Evolutionary conservation across 2,797 vertebrate species (phyloP), one percentile per base, ranked within the genome.

Genomic region (Danio albolineatus): DNA sequence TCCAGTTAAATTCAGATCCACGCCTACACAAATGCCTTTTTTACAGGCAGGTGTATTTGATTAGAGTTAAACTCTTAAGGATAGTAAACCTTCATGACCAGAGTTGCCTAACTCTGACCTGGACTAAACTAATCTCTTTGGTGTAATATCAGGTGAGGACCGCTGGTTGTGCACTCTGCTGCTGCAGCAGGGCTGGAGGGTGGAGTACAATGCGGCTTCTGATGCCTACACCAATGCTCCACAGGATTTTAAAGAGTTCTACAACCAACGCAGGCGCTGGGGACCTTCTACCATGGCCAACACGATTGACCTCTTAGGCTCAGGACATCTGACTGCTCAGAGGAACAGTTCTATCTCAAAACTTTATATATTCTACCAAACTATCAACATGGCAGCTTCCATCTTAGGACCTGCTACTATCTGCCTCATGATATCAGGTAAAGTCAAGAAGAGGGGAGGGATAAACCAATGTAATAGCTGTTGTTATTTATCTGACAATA

Each of bases 211-310:
- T 0, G 92, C 92, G 1, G 93, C 93, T 0, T 89, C 93, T 5
- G 92, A 95, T 46, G 93, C 93, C 49, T 94, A 92, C 90, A 95
- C 93, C 76, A 94, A 93, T 0, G 92, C 93, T 14, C 94, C 94
- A 0, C 89, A 92, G 72, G 90, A 91, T 46, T 95, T 94, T 82
- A 91, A 91, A 51, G 93, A 94, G 80, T 91, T 95, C 49, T 94
- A 90, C 85, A 94, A 93, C 85, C 94, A 95, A 88, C 90, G 93
- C 6, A 87, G 89, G 0, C 89, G 93, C 46, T 95, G 94, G 94
- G 91, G 90, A 0, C 93, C 94, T 0, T 94, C 94, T 39, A 94
- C 94, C 4, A 73, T 94, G 90, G 92, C 91, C 75, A 94, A 94
- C 51, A 75, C 91, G 9, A 74, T 90, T 0, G 91, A 94, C 49